A percentile compares a stretch with the other conserved stretches of the same genome.
Conservation (phyloP, 2,797 vertebrate species). For the Hippopotamyrus pictus region DNA sequence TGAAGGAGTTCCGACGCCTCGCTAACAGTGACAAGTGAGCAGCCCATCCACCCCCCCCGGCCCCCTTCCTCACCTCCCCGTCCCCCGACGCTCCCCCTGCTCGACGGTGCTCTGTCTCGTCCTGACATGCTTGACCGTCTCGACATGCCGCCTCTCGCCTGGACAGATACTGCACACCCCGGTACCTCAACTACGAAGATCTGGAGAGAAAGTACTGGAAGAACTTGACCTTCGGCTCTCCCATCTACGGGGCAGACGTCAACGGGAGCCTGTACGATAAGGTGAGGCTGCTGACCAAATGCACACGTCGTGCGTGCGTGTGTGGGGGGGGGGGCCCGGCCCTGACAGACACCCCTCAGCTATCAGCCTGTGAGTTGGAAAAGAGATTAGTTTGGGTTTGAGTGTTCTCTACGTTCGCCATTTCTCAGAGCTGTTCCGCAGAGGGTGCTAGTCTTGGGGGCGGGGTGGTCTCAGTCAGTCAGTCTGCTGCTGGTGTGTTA, state of each 20-base stretch:
- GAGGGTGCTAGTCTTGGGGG: not conserved
- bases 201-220: conserved; percentile 97
- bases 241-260: conserved; percentile 95
- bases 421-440: not conserved
- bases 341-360: not conserved
- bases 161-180: conserved; percentile 85
- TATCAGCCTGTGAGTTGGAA: not conserved
- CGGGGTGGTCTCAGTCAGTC: not conserved
- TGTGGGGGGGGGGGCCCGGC: too few species aligned
- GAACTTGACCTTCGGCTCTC: conserved; percentile 92
- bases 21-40: conserved; percentile 91
- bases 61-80: not conserved
- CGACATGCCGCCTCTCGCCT: conserved; percentile 1
- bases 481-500: not conserved
- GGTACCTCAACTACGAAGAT: conserved; percentile 89
- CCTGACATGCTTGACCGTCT: not conserved
- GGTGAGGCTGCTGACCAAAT: conserved; percentile 53
- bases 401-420: not conserved
- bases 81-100: not conserved
- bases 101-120: not conserved
- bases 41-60: not conserved
- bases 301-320: not conserved
- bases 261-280: conserved; percentile 92
- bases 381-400: not conserved
- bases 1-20: conserved; percentile 85